Evolutionary conservation across 2,888 invertebrate species (phyloP), one percentile per base, ranked within the genome.

Genomic region (Noctua janthina): DNA sequence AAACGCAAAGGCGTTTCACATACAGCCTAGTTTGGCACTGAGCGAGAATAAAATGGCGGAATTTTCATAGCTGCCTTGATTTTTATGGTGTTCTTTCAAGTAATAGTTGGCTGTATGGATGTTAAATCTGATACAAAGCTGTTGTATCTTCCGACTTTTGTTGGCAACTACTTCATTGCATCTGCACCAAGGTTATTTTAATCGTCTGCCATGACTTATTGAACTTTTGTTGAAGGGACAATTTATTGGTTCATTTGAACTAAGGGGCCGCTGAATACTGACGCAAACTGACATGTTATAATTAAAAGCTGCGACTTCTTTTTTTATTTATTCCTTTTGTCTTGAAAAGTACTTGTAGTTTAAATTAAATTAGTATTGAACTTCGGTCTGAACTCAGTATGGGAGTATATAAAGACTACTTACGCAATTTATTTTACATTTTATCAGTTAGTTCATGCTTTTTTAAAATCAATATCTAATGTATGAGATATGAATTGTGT

Each of bases 121-220:
- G 78, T 80, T 82, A 81, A 83, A 83, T 85, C 81, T 86, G 76
- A 84, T 79, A 84, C 78, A 81, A 81, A 77, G 80, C 88, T 88
- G 88, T 86, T 80, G 74, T 82, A 83, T 87, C 90, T 91, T 87
- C 85, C 89, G 91, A 83, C 92, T 91, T 86, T 89, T 91, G 84
- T 93, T 94, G 94, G 93, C 94, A 94, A 94, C 93, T 92, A 92
- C 89, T 91, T 86, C 89, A 90, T 89, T 92, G 93, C 91, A 90
- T 90, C 86, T 90, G 88, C 92, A 91, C 88, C 93, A 94, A 95
- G 94, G 95, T 93, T 95, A 94, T 94, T 95, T 94, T 93, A 92
- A 95, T 94, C 93, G 89, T 85, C 84, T 86, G 87, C 78, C 90
- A 84, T 86, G 79, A 82, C 87, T 84, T 91, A 92, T 93, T 93